Evolutionary conservation across 2,113 vertebrate genomes (phyloP).

Genomic region (Heloderma charlesbogerti): DNA sequence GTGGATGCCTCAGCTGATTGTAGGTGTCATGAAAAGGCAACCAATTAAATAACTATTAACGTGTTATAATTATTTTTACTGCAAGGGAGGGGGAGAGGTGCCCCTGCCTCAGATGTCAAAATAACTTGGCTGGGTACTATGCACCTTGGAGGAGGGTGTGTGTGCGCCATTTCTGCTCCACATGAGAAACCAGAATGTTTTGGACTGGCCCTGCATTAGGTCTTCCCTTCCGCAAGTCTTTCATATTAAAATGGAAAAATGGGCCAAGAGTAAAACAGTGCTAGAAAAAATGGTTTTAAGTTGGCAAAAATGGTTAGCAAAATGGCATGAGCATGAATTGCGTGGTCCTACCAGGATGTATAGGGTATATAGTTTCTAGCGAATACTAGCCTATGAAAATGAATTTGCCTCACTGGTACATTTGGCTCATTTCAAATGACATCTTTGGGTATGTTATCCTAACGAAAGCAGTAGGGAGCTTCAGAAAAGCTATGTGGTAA

Average conservation of each 20-base stretch:
- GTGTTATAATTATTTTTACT: not conserved
- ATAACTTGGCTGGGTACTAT: not conserved
- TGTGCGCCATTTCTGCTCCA: not conserved
- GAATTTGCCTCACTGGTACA: not conserved
- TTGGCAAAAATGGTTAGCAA: not conserved
- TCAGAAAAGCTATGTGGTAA: not conserved
- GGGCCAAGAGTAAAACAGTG: not conserved
- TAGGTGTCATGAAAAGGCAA: too few relatives aligned
- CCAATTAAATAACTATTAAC: not conserved
- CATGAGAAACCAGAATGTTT: not conserved
- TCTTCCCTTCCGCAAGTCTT: not conserved
- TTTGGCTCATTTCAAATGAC: not conserved
- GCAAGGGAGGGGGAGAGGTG: not conserved
- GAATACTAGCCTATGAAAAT: not conserved
- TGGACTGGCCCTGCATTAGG: not conserved
- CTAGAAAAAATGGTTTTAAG: not conserved
- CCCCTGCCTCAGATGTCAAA: not conserved
- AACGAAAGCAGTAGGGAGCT: constrained; percentile 18
- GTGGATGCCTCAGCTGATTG: too few relatives aligned
- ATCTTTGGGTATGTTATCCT: not conserved
- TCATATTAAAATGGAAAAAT: not conserved
- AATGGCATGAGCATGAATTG: not conserved
- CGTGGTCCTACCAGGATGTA: not conserved
- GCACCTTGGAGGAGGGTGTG: not conserved
- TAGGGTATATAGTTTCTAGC: not conserved